A percentile compares a stretch with the other conserved stretches of the same genome.
Conservation (phyloP, 2,113 vertebrate genomes). For the Hucho hucho region DNA sequence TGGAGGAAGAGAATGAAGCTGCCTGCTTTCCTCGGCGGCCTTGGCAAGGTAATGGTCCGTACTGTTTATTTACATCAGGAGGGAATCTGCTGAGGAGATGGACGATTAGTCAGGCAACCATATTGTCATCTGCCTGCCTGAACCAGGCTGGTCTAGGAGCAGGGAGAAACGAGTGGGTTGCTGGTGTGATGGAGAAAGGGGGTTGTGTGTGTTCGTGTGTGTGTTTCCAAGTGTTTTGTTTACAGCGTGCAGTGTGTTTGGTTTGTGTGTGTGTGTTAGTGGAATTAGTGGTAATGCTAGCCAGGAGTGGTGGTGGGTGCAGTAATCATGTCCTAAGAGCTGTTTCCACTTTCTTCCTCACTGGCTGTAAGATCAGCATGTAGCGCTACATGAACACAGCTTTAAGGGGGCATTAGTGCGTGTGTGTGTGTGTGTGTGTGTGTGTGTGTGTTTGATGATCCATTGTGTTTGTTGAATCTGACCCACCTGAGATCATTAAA, state of each 20-base stretch:
- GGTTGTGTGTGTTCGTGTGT: constrained; percentile 15
- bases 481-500: too few species aligned
- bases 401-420: neutral
- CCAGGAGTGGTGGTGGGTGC: constrained; percentile 43
- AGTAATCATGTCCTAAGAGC: constrained; percentile 47
- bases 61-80: constrained; percentile 66
- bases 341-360: constrained; percentile 20
- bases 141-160: constrained; percentile 45
- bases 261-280: constrained; percentile 1
- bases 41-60: constrained; percentile 57
- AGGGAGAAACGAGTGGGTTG: too few species aligned
- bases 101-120: constrained; percentile 57
- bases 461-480: too few species aligned
- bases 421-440: neutral
- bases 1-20: neutral
- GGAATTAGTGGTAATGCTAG: constrained; percentile 53
- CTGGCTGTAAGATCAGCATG: constrained; percentile 51
- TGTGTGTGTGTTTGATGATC: neutral
- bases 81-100: constrained; percentile 51
- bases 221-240: neutral
- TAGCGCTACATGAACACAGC: constrained; percentile 12
- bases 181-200: constrained; percentile 5
- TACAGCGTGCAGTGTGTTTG: neutral
- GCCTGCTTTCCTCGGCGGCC: constrained; percentile 8
- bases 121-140: constrained; percentile 47